Conservation (phyloP, 1,140 invertebrate genomes). For the Drosophila nebulosa region DNA sequence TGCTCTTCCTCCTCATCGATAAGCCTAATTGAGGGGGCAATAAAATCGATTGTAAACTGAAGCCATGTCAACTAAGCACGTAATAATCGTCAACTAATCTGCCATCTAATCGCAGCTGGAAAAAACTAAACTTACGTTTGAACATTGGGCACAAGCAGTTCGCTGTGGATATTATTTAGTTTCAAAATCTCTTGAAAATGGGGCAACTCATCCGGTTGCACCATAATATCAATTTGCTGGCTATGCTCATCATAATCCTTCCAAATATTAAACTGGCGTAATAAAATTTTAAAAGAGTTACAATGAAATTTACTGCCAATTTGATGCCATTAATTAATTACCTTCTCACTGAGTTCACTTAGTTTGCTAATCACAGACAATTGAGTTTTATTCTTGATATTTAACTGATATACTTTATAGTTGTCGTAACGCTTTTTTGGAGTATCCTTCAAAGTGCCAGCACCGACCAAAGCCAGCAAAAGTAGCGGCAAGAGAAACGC, state of each 20-base stretch:
- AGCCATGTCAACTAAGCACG: conserved; percentile 25
- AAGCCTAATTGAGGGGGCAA: conserved; percentile 34
- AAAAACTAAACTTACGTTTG: conserved; percentile 48
- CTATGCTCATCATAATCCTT: conserved; percentile 57
- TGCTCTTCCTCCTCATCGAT: conserved; percentile 61
- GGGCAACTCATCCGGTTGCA: conserved; percentile 35
- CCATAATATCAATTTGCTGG: conserved; percentile 63
- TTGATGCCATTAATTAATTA: conserved; percentile 1
- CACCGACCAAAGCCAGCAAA: conserved; percentile 43
- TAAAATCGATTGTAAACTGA: conserved; percentile 26
- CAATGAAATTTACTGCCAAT: not conserved
- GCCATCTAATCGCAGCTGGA: conserved; percentile 16
- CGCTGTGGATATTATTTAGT: conserved; percentile 34
- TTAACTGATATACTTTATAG: conserved; percentile 51
- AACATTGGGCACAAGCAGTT: conserved; percentile 59
- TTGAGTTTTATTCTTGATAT: conserved; percentile 45
- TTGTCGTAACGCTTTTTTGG: conserved; percentile 50
- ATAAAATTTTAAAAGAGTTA: not conserved
- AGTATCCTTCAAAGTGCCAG: conserved; percentile 26
- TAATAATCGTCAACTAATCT: conserved; percentile 15
- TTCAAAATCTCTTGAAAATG: conserved; percentile 41
- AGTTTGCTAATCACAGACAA: conserved; percentile 39
- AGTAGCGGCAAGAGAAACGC: conserved; percentile 34
- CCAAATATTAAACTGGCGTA: conserved; percentile 59
- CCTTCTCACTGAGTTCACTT: conserved; percentile 40